Evolutionary conservation across 1,140 invertebrate genomes (phyloP).

Genomic region (Bemisia tabaci): DNA sequence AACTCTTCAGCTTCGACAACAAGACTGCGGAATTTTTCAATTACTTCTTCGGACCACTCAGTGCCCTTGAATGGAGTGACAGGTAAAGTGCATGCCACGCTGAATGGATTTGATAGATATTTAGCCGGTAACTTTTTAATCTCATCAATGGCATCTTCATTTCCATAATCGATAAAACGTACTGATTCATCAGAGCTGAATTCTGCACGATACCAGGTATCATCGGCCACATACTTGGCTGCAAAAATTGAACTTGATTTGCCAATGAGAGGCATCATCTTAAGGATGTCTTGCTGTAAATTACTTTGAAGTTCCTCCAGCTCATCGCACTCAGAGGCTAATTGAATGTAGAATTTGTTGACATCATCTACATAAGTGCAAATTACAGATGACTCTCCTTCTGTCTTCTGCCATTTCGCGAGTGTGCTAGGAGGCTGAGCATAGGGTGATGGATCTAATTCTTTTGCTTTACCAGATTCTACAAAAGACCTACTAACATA

Average conservation of each 20-base stretch:
- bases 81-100: constrained; percentile 44
- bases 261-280: constrained; percentile 30
- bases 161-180: constrained; percentile 71
- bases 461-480: not conserved
- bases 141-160: constrained; percentile 7
- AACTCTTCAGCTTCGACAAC: constrained; percentile 30
- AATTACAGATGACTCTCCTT: not conserved
- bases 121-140: constrained; percentile 33
- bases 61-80: constrained; percentile 42
- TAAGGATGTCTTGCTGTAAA: constrained; percentile 37
- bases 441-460: not conserved
- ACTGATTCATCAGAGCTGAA: constrained; percentile 36
- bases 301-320: constrained; percentile 32
- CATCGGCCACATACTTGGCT: constrained; percentile 55
- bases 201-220: constrained; percentile 52
- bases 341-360: not conserved
- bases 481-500: not conserved
- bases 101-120: constrained; percentile 21
- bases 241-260: constrained; percentile 50
- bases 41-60: constrained; percentile 48
- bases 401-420: not conserved
- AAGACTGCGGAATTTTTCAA: constrained; percentile 40
- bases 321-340: not conserved
- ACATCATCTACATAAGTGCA: not conserved
- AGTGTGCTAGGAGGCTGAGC: not conserved